Conservation (phyloP, 2,888 invertebrate species). For the Drosophila limbata region DNA sequence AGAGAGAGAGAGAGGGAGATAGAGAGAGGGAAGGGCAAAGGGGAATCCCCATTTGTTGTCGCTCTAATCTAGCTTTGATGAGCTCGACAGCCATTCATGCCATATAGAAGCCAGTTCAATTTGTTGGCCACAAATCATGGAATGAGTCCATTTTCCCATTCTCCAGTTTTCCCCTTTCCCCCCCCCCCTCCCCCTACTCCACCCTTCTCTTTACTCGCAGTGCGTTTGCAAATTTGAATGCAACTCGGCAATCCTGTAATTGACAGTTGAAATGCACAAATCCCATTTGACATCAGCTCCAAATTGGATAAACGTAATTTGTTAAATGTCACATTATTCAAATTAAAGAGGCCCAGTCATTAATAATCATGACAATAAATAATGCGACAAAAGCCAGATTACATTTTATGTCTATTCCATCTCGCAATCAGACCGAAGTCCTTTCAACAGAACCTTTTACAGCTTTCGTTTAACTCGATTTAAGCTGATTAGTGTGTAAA, state of each 20-base stretch:
- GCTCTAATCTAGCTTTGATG: constrained; percentile 57
- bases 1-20: not conserved
- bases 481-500: not conserved
- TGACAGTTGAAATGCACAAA: constrained; percentile 59
- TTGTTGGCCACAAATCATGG: constrained; percentile 47
- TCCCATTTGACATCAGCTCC: constrained; percentile 54
- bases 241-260: constrained; percentile 48
- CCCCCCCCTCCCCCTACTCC: no score
- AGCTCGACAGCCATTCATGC: constrained; percentile 56
- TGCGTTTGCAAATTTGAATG: constrained; percentile 4
- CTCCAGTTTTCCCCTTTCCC: no score
- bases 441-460: no score
- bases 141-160: not conserved
- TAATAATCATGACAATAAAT: constrained; percentile 40
- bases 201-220: not conserved
- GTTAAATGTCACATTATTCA: constrained; percentile 48
- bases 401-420: constrained; percentile 8
- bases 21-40: not conserved
- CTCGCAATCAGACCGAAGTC: not conserved
- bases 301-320: constrained; percentile 53
- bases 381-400: constrained; percentile 33
- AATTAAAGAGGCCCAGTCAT: constrained; percentile 45
- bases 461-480: not conserved
- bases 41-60: constrained; percentile 42
- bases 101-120: constrained; percentile 51